A percentile compares a stretch with the other conserved stretches of the same genome.
phyloP scores from a whole-genome alignment of 2,113 vertebrate species.

The Siniperca knerii region DNA sequence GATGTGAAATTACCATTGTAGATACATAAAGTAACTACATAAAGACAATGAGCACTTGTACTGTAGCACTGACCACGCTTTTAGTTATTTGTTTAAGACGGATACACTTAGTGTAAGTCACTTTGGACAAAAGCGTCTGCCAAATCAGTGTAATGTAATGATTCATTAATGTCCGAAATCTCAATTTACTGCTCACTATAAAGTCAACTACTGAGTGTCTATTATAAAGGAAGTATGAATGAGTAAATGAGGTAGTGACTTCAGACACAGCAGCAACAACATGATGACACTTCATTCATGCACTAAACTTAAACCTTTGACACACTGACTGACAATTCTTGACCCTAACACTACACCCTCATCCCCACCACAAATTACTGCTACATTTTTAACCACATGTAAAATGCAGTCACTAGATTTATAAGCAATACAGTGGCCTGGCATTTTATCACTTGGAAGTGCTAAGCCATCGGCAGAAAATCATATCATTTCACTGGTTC shows the following conservation, averaged over 20 bases:
- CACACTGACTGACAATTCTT: conserved; percentile 14
- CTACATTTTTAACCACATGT: conserved; percentile 45
- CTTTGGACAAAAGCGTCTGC: neutral
- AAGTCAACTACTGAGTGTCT: neutral
- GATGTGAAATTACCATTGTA: neutral
- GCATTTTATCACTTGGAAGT: conserved; percentile 35
- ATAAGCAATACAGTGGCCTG: conserved; percentile 32
- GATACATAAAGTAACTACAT: neutral
- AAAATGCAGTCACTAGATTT: conserved; percentile 39
- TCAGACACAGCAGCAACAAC: neutral
- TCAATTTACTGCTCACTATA: neutral
- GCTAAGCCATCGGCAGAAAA: conserved; percentile 49
- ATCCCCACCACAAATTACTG: conserved; percentile 25
- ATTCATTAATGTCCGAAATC: neutral
- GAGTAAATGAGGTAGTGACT: neutral
- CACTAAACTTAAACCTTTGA: neutral
- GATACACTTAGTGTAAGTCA: no score
- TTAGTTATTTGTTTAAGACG: neutral
- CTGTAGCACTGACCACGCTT: neutral
- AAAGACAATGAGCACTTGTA: neutral
- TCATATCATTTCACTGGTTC: conserved; percentile 51
- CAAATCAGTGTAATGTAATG: neutral
- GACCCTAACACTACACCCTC: neutral
- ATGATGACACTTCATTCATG: neutral
- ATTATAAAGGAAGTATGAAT: neutral